Evolutionary conservation across 2,113 vertebrate genomes (phyloP).

Genomic region (Gobius niger): DNA sequence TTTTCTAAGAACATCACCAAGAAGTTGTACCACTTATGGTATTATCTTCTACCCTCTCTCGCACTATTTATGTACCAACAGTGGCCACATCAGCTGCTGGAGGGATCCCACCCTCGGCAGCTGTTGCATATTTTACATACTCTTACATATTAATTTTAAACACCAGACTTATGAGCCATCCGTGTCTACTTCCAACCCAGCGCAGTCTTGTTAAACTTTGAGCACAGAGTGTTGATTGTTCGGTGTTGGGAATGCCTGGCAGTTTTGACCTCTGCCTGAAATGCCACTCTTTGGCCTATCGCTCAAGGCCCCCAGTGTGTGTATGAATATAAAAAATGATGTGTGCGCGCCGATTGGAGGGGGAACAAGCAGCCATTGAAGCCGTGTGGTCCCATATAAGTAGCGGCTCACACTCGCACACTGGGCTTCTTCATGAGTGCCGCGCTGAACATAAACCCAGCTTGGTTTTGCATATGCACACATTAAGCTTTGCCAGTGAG

Average conservation of each 20-base stretch:
- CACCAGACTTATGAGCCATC: neutral
- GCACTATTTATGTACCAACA: neutral
- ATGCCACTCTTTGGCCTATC: neutral
- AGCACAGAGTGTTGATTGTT: conserved; percentile 6
- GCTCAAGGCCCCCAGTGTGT: conserved; percentile 3
- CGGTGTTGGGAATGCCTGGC: neutral
- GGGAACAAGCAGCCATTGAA: conserved; percentile 55
- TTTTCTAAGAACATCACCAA: neutral
- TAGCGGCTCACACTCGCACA: conserved; percentile 48
- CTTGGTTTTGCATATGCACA: conserved; percentile 26
- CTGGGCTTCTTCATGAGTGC: conserved; percentile 36
- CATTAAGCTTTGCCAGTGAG: neutral
- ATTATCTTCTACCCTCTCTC: neutral
- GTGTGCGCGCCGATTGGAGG: neutral
- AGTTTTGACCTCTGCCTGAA: conserved; percentile 15
- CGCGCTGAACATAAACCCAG: conserved; percentile 33
- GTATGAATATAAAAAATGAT: conserved; percentile 20
- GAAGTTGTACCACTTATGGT: neutral
- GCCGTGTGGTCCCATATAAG: conserved; percentile 44
- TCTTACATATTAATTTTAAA: conserved; percentile 11
- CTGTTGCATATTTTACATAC: conserved; percentile 8
- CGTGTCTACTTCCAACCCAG: neutral
- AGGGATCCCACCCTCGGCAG: neutral
- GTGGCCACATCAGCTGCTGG: neutral
- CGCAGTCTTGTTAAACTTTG: neutral